Evolutionary conservation across 35 echinoderm and acorn worm genomes (phyloP).

Genomic region (Lytechinus pictus): DNA sequence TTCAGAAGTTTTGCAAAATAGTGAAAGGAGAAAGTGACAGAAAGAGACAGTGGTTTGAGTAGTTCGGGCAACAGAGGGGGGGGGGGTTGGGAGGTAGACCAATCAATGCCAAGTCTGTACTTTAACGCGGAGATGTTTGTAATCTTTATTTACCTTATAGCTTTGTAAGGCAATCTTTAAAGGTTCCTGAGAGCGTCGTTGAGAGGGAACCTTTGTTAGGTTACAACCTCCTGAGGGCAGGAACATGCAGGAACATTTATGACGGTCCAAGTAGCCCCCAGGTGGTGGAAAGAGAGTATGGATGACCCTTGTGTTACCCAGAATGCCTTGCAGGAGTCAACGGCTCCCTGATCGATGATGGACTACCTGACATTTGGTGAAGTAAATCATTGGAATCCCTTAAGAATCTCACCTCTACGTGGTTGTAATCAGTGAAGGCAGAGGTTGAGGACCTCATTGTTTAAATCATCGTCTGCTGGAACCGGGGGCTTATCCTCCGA

Average conservation of each 20-base stretch:
- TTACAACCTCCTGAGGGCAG: constrained; percentile 31
- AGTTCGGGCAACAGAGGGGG: not conserved
- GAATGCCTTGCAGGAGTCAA: not conserved
- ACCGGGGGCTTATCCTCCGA: too few relatives aligned
- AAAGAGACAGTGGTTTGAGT: not conserved
- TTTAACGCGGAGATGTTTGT: not conserved
- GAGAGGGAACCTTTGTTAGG: not conserved
- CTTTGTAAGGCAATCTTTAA: not conserved
- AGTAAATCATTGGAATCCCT: not conserved
- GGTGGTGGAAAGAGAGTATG: constrained; percentile 2
- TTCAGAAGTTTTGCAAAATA: too few relatives aligned
- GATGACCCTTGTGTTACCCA: constrained; percentile 39
- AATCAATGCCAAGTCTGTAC: not conserved
- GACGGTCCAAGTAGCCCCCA: constrained; percentile 24
- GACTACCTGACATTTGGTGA: constrained; percentile 14
- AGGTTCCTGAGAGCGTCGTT: not conserved
- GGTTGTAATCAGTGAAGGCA: not conserved
- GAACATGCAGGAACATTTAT: constrained; percentile 53
- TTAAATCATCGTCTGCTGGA: not conserved
- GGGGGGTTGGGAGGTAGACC: not conserved
- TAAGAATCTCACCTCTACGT: not conserved
- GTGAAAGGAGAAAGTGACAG: not conserved
- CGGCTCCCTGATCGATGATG: not conserved
- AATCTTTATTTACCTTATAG: not conserved
- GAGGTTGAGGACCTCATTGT: not conserved